A percentile compares a stretch with the other conserved stretches of the same genome.
These are phyloP conservation scores for Caenorhabditis elegans DNA, from an alignment of 1,140 invertebrate species.

Conservation along the genomic window WBcel235 BX284605.5:6837001-6837500, in stretches of 20 bases:
- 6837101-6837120: not conserved
- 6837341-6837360: not conserved
- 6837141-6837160: not conserved
- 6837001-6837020: not conserved
- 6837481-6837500: not conserved
- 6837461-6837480: slow-evolving; percentile 1
- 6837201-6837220: not conserved
- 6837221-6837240: not conserved
- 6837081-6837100: not conserved
- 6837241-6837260: not conserved
- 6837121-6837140: not conserved
- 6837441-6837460: not conserved
- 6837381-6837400: not conserved
- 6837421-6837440: slow-evolving; percentile 12
- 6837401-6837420: slow-evolving; percentile 13
- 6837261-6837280: not conserved
- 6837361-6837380: not conserved
- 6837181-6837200: not conserved
- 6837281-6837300: not conserved
- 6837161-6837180: slow-evolving; percentile 5
- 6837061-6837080: not conserved
- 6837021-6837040: not conserved
- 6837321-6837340: not conserved
- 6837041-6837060: not conserved
- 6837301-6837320: not conserved